These are phyloP conservation scores for Cybosia mesomella DNA, from an alignment of 2,888 invertebrate genomes.

Conservation along the genomic window DNA sequence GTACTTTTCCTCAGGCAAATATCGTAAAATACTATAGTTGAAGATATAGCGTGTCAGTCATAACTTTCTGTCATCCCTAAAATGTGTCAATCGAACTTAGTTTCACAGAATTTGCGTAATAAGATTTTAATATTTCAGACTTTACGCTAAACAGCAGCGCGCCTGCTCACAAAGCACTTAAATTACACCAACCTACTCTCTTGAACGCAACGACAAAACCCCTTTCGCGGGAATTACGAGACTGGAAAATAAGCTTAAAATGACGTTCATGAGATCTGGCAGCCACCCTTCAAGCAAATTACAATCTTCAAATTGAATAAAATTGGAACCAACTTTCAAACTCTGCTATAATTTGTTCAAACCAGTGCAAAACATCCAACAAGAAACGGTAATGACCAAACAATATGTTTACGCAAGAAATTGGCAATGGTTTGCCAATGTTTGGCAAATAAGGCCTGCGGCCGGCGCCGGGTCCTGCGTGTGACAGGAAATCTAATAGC, in stretches of 20 bases:
- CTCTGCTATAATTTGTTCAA: constrained; percentile 49
- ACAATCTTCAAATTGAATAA: constrained; percentile 48
- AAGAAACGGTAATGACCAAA: constrained; percentile 73
- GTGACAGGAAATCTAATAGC: constrained; percentile 84
- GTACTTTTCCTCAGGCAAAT: too few relatives aligned
- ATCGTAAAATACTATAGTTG: not conserved
- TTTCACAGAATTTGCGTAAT: constrained; percentile 15
- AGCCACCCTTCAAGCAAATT: constrained; percentile 51
- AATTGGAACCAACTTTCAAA: constrained; percentile 51
- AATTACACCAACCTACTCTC: constrained; percentile 37
- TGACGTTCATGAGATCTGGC: constrained; percentile 47
- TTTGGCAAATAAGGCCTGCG: constrained; percentile 79
- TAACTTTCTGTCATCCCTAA: not conserved
- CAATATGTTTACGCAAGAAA: constrained; percentile 79
- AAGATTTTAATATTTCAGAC: constrained; percentile 28
- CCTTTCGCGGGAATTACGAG: constrained; percentile 44
- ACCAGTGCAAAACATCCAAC: constrained; percentile 61
- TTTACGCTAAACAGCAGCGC: constrained; percentile 27
- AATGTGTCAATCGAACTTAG: not conserved
- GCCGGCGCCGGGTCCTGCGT: constrained; percentile 66
- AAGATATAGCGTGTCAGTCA: not conserved
- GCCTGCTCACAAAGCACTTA: constrained; percentile 45
- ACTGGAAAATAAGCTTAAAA: constrained; percentile 53
- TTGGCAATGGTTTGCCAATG: constrained; percentile 75
- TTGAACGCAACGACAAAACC: constrained; percentile 41